Evolutionary conservation across 2,113 vertebrate genomes (phyloP).

Genomic region (Struthio camelus): DNA sequence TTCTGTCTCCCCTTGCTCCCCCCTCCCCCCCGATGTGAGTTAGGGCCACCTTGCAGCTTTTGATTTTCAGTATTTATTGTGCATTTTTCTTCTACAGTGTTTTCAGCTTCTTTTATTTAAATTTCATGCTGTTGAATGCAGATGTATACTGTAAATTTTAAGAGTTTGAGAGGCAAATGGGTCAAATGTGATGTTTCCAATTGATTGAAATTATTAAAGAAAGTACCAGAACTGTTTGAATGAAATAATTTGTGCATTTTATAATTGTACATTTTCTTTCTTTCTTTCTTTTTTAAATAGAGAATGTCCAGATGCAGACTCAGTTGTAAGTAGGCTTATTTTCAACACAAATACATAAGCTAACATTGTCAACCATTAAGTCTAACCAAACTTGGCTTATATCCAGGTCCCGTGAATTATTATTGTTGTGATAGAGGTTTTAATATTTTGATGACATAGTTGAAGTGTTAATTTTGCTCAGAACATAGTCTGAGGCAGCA

Average conservation of each 20-base stretch:
- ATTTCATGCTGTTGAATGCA: background rate
- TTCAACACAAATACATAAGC: background rate
- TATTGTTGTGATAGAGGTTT: background rate
- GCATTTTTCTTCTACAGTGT: background rate
- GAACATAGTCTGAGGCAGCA: background rate
- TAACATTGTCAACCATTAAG: background rate
- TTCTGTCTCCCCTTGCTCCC: background rate
- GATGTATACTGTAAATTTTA: background rate
- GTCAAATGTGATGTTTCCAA: background rate
- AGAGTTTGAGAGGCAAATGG: background rate
- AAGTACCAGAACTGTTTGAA: background rate
- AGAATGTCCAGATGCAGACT: conserved; percentile 92
- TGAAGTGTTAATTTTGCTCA: background rate
- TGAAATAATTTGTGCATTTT: background rate
- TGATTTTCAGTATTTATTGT: background rate
- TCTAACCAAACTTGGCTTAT: background rate
- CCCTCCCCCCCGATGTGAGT: background rate
- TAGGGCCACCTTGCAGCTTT: background rate
- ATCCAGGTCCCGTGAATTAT: background rate
- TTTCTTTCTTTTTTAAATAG: conserved; percentile 63
- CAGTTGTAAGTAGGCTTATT: conserved; percentile 87
- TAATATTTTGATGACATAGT: background rate
- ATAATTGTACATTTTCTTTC: background rate
- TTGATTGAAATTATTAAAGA: background rate
- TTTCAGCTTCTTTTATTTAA: background rate